Percentiles rank a stretch among this genome's conserved stretches.
Conservation (phyloP, 2,888 invertebrate species). For the Cephus runcator region DNA sequence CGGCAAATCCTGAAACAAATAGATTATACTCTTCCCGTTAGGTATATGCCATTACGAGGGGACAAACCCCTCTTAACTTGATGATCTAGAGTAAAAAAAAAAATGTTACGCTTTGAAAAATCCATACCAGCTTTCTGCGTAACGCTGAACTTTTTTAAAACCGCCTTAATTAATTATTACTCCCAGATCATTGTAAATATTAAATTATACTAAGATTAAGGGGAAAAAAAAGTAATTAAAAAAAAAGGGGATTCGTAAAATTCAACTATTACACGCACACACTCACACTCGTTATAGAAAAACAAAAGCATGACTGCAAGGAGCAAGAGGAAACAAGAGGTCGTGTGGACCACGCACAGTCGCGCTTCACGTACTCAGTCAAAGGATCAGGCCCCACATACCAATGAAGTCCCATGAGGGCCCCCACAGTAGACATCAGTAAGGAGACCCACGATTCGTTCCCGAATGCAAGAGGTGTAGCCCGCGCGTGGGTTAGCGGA, state of each 20-base stretch:
- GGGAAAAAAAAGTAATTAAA: no score
- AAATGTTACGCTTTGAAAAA: no score
- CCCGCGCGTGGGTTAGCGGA: slow-evolving; percentile 48
- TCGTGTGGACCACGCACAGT: slow-evolving; percentile 39
- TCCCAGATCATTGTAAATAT: no score
- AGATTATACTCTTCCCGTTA: background rate
- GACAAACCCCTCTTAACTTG: background rate
- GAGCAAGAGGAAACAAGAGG: slow-evolving; percentile 23
- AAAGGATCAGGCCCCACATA: slow-evolving; percentile 35
- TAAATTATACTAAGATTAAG: no score
- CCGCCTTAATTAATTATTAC: no score
- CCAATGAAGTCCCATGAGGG: slow-evolving; percentile 38
- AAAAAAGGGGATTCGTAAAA: background rate
- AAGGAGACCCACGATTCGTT: slow-evolving; percentile 22
- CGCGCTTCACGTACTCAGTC: slow-evolving; percentile 32
- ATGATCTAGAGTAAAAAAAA: no score
- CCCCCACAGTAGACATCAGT: slow-evolving; percentile 2
- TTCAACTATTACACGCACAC: background rate
- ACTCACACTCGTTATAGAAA: slow-evolving; percentile 1
- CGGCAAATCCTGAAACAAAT: background rate
- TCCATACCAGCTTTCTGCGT: no score
- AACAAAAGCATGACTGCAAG: slow-evolving; percentile 23
- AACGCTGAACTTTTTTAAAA: no score
- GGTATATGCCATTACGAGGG: background rate
- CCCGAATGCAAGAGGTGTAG: slow-evolving; percentile 48